phyloP scores from a whole-genome alignment of 1,140 invertebrate genomes.

The Drosophila carrolli region DNA sequence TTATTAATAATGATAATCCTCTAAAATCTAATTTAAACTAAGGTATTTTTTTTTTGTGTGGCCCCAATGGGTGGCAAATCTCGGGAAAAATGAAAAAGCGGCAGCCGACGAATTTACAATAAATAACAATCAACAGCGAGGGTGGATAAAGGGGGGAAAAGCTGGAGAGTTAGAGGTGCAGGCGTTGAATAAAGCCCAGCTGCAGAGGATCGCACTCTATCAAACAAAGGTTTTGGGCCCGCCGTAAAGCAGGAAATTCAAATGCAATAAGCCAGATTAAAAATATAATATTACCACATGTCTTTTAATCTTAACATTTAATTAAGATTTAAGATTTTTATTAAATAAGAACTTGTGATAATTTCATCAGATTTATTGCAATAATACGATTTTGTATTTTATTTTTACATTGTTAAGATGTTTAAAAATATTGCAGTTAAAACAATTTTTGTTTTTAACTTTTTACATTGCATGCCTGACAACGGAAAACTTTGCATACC shows the following conservation, averaged over 20 bases:
- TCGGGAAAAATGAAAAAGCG: constrained; percentile 3
- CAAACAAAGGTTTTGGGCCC: background rate
- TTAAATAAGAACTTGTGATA: too few species aligned
- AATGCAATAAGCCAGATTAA: too few species aligned
- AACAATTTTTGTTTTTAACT: too few species aligned
- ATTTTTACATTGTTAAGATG: too few species aligned
- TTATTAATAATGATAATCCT: too few species aligned
- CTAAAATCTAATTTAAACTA: too few species aligned
- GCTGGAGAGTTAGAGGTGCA: background rate
- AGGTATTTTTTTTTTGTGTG: background rate
- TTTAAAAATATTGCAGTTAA: too few species aligned
- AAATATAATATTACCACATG: too few species aligned
- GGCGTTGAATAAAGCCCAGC: constrained; percentile 47
- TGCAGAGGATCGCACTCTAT: constrained; percentile 24
- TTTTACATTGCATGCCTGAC: background rate
- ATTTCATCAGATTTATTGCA: too few species aligned
- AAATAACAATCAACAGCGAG: constrained; percentile 32
- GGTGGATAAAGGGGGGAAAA: background rate
- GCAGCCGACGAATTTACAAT: constrained; percentile 44
- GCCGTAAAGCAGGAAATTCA: background rate
- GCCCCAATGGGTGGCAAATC: constrained; percentile 28
- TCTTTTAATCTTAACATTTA: too few species aligned
- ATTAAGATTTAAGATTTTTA: too few species aligned
- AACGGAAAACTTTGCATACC: constrained; percentile 2
- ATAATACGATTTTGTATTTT: too few species aligned